Base-by-base conservation (phyloP, 2,797 vertebrate species). In the Pipistrellus kuhlii region DNA sequence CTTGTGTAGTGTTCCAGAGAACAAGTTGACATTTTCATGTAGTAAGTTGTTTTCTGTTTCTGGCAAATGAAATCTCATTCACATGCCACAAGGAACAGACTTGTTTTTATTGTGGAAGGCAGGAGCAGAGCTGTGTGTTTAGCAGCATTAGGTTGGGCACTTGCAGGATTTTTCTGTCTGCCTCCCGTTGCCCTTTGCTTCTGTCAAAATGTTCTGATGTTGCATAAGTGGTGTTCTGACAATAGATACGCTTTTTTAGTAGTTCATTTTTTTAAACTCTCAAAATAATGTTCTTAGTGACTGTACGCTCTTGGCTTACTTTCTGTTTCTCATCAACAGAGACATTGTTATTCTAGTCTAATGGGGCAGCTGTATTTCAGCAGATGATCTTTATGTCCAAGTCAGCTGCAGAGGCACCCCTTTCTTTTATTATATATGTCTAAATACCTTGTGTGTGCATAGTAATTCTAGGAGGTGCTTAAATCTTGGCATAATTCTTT, bases 21-120 rank as follows among this genome's bases (percentile, higher is more conserved):
- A 87, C 93, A 95, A 96, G 68, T 78, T 18, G 87, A 57, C 93
- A 81, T 76, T 95, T 96, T 92, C 94, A 21, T 73, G 44, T 80
- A 72, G 84, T 86, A 71, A 82, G 91, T 96, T 95, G 71, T 95
- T 85, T 97, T 95, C 95, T 84, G 91, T 91, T 71, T 94, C 95
- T 95, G 94, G 93, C 87, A 89, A 53, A 69, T 85, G 82, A 87
- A 84, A 55, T 81, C 18, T 93, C 85, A 73, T 20, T 81, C 48
- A 25, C 32, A 48, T 80, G 69, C 90, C n/a, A 72, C n/a, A 30
- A 76, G 95, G 85, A 93, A 48, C 90, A 75, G 73, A 71, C 92
- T 75, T 95, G 13, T 94, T 95, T 95, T 8, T 44, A 35, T 86
- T 90, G 93, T 97, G 75, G 73, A 93, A 92, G 64, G 12, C 84